Conservation (phyloP, 2,113 vertebrate genomes). For the Nycticorax nycticorax region DNA sequence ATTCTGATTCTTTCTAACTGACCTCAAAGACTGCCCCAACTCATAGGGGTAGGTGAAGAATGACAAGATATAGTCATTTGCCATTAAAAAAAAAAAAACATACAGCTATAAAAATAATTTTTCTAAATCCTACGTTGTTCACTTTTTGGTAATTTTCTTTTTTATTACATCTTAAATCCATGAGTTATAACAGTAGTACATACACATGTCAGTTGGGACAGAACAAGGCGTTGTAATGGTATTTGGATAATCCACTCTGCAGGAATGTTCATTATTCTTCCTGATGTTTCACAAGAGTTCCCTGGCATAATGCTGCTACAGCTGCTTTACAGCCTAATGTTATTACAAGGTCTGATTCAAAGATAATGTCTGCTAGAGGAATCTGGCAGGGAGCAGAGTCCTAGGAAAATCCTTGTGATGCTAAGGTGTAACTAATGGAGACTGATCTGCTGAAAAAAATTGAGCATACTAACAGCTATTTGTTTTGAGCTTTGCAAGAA, state of each 20-base stretch:
- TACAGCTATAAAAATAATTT: background rate
- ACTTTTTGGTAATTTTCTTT: background rate
- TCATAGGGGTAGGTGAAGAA: background rate
- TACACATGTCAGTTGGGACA: background rate
- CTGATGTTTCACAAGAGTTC: constrained; percentile 58
- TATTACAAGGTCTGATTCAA: constrained; percentile 58
- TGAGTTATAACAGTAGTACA: background rate
- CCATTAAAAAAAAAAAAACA: background rate
- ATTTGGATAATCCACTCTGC: constrained; percentile 37
- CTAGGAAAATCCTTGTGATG: constrained; percentile 19
- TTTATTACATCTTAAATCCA: background rate
- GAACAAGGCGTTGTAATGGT: background rate
- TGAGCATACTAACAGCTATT: background rate
- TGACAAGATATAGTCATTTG: background rate
- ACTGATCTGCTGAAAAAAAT: background rate
- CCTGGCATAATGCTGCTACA: constrained; percentile 52
- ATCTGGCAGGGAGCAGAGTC: constrained; percentile 17
- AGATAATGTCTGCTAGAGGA: constrained; percentile 31
- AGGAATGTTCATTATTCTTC: constrained; percentile 49
- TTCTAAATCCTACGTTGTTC: background rate
- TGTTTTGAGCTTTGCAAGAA: background rate
- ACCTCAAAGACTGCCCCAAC: background rate
- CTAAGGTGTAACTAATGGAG: background rate
- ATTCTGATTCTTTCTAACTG: background rate
- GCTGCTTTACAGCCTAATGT: constrained; percentile 47